These are phyloP conservation scores for Ceratina japonica DNA, from an alignment of 1,140 invertebrate species.

Conservation along the genomic window DNA sequence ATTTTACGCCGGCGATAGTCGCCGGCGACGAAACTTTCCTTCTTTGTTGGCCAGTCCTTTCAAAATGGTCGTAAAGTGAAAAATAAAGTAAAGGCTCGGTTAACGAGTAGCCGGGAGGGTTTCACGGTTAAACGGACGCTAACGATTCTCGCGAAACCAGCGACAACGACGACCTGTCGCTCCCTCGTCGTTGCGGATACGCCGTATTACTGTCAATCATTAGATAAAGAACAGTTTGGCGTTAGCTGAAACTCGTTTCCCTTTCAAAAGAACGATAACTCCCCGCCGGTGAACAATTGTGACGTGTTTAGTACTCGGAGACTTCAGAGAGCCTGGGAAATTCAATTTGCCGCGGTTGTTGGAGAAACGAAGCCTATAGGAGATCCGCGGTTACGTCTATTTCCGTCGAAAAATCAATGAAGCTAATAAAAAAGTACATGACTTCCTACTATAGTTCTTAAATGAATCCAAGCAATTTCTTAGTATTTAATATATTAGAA, in stretches of 20 bases:
- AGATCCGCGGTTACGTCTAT: too few relatives aligned
- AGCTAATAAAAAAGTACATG: too few relatives aligned
- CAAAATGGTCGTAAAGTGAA: slow-evolving; percentile 12
- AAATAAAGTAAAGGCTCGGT: slow-evolving; percentile 1
- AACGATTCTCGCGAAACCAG: slow-evolving; percentile 20
- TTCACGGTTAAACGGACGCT: slow-evolving; percentile 4
- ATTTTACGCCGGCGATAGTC: slow-evolving; percentile 41
- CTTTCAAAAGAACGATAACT: neutral
- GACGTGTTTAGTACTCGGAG: neutral
- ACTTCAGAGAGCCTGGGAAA: neutral
- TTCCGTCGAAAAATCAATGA: too few relatives aligned
- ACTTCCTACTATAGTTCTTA: too few relatives aligned
- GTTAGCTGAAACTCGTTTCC: neutral
- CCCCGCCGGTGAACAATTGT: neutral
- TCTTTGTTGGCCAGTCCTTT: neutral
- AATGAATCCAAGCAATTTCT: too few relatives aligned
- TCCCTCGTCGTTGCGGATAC: slow-evolving; percentile 9
- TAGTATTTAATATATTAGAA: too few relatives aligned
- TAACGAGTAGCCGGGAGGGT: slow-evolving; percentile 12
- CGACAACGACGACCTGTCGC: slow-evolving; percentile 10
- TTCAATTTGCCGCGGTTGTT: neutral
- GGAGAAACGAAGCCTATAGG: too few relatives aligned
- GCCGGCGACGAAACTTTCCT: slow-evolving; percentile 26
- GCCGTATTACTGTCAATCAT: slow-evolving; percentile 40
- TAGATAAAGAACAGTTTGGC: neutral